phyloP scores from a whole-genome alignment of 1,140 invertebrate species.

The Drosophila pseudoobscura region DNA sequence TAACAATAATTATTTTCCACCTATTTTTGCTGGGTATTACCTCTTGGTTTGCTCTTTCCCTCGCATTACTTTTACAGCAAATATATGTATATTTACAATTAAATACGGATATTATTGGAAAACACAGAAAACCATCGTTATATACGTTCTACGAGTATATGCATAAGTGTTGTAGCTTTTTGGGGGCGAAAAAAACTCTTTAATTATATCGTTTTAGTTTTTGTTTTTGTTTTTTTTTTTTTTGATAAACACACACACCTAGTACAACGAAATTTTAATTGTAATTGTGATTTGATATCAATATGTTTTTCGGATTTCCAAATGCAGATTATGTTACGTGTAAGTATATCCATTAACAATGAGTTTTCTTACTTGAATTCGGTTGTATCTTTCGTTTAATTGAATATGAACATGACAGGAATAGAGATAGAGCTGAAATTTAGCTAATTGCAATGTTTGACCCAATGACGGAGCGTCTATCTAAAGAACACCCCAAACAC shows the following conservation, averaged over 20 bases:
- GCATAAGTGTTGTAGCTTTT: constrained; percentile 40
- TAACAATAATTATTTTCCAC: constrained; percentile 59
- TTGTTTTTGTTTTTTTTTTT: constrained; percentile 12
- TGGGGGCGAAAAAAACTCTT: constrained; percentile 44
- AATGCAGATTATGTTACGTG: constrained; percentile 36
- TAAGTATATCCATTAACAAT: constrained; percentile 42
- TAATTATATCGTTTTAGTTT: constrained; percentile 22
- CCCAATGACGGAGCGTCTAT: constrained; percentile 38
- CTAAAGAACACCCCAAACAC: not conserved
- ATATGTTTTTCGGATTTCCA: constrained; percentile 49
- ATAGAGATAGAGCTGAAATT: too few species aligned
- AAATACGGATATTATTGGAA: constrained; percentile 64
- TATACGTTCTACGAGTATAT: constrained; percentile 48
- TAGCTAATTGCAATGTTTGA: constrained; percentile 50
- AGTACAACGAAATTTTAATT: constrained; percentile 59
- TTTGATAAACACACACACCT: constrained; percentile 65
- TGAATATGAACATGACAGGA: constrained; percentile 59
- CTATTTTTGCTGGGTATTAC: not conserved
- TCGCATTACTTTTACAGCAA: constrained; percentile 27
- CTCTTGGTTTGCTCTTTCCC: not conserved
- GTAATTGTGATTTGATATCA: constrained; percentile 44
- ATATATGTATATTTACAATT: constrained; percentile 51
- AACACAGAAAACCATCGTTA: constrained; percentile 75
- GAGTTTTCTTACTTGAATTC: constrained; percentile 57
- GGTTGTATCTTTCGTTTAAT: constrained; percentile 61